Percentiles rank a stretch among this genome's conserved stretches.
These are phyloP conservation scores for Drosophila kurseongensis DNA, from an alignment of 1,140 invertebrate genomes.

Conservation along the genomic window DNA sequence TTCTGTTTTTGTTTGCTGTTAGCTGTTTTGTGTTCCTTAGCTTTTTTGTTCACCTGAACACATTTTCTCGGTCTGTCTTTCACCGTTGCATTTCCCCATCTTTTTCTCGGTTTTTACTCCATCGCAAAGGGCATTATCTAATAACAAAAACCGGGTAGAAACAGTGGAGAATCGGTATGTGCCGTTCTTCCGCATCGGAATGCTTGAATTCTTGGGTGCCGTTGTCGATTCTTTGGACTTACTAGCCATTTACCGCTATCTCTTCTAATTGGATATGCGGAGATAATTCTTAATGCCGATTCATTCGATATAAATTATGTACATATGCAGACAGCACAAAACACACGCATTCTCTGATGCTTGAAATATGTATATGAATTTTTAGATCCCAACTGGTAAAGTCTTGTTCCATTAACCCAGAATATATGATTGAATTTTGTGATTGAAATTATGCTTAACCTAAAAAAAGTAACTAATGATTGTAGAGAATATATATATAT, in stretches of 20 bases:
- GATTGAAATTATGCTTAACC: neutral
- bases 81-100: constrained; percentile 30
- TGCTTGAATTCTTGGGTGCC: constrained; percentile 14
- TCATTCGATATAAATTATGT: constrained; percentile 39
- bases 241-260: constrained; percentile 42
- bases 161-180: constrained; percentile 9
- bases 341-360: neutral
- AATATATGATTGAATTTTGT: neutral
- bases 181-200: constrained; percentile 2
- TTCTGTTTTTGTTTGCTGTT: constrained; percentile 31
- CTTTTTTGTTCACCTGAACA: constrained; percentile 20
- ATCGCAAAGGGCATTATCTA: constrained; percentile 22
- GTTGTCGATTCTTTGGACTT: constrained; percentile 20
- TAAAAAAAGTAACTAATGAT: neutral
- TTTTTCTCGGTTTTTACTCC: neutral
- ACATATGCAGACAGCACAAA: neutral
- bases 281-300: constrained; percentile 65
- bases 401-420: neutral
- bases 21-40: constrained; percentile 10
- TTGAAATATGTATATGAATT: neutral
- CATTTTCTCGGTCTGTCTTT: constrained; percentile 39
- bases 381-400: neutral
- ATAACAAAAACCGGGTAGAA: neutral
- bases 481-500: too few relatives aligned
- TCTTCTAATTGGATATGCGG: constrained; percentile 49